Conservation (phyloP, 2,113 vertebrate genomes). For the Sisor rabdophorus region DNA sequence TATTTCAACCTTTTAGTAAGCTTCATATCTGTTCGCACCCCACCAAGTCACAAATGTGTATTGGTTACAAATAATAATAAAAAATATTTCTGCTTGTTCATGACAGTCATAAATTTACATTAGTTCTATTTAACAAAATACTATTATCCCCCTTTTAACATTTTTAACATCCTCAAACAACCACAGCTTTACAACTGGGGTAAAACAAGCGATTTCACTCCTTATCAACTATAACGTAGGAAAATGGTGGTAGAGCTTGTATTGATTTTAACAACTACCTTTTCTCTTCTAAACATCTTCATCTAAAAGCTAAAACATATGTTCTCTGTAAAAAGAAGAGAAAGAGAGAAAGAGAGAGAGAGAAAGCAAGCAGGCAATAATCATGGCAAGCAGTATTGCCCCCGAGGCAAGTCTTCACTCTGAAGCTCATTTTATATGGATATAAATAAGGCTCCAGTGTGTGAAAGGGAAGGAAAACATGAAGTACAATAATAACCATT, state of each 20-base stretch:
- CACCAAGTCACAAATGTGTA: background rate
- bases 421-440: conserved; percentile 38
- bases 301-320: conserved; percentile 30
- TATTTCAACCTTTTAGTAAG: too few species aligned
- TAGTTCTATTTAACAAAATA: background rate
- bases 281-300: background rate
- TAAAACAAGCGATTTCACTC: background rate
- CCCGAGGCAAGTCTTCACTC: conserved; percentile 12
- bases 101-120: background rate
- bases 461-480: conserved; percentile 2
- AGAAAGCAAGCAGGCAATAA: too few species aligned
- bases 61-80: background rate
- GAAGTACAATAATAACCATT: conserved; percentile 11
- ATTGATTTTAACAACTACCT: background rate
- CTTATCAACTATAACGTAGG: background rate
- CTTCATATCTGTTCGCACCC: background rate
- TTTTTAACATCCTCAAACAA: background rate
- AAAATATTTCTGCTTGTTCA: background rate
- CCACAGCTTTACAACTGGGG: background rate
- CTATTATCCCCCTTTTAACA: background rate
- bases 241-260: background rate
- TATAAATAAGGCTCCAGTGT: conserved; percentile 23
- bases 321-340: background rate
- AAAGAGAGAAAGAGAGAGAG: too few species aligned
- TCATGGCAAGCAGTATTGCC: conserved; percentile 21